Evolutionary conservation across 2,113 vertebrate species (phyloP), one percentile per base, ranked within the genome.

Genomic region (Datnioides undecimradiatus): DNA sequence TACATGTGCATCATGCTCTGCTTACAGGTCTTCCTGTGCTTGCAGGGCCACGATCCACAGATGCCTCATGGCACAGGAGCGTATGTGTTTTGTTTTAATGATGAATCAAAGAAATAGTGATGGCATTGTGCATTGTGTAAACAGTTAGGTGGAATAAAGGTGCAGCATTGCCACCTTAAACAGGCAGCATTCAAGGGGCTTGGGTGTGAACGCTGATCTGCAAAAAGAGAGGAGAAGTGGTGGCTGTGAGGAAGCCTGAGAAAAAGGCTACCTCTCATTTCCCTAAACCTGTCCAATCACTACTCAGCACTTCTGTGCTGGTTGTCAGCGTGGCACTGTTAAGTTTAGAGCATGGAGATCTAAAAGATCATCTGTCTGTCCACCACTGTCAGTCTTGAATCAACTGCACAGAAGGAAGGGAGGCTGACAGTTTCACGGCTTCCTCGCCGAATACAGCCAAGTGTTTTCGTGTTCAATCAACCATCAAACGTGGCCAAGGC

Each of bases 381-480:
- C 78, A 65, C 81, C 81, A 58, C 75, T 65, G 83, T 83, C 74
- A 80, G 59, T 49, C 62, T 55, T 6, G 1, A 60, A 73, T 60
- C 25, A 4, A 17, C 33, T 33, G 48, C 75, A 73, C 31, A 49
- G 54, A 45, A 54, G 66, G 64, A 86, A 74, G 71, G 81, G 81
- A 77, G 83, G 60, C 72, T 75, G 83, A 90, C 83, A 90, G 81
- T 85, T 87, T 91, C 87, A 89, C 85, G 57, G 88, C 90, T 91
- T 93, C 81, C 84, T 86, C 64, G 60, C 81, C 85, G 89, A 91
- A 88, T 83, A 72, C 67, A 75, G 80, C 76, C 79, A 70, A 93
- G 92, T 90, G 91, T 93, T 93, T 93, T 92, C 14, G 67, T 62
- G 86, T 92, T 92, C 90, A 93, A 91, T 92, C 94, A 94, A 94